Evolutionary conservation across 2,113 vertebrate genomes (phyloP).

Genomic region (Laticauda colubrina): DNA sequence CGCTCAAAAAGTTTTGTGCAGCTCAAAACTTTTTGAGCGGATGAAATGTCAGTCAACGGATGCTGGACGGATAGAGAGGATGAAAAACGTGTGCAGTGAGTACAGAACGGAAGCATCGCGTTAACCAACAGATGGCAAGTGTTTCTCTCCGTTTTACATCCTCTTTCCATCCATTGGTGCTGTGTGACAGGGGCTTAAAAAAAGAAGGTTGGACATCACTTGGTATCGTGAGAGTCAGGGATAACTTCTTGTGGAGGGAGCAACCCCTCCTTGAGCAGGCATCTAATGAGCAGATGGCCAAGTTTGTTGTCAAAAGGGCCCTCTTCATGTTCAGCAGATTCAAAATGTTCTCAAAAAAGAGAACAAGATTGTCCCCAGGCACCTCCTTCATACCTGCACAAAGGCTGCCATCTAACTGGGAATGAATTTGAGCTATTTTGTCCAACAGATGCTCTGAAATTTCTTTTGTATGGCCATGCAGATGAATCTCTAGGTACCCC

Average conservation of each 20-base stretch:
- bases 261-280: neutral
- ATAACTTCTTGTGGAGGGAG: neutral
- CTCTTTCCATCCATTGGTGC: no score
- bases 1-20: no score
- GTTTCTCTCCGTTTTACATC: no score
- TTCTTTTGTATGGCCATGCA: neutral
- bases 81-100: no score
- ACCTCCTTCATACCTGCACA: neutral
- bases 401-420: neutral
- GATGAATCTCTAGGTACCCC: neutral
- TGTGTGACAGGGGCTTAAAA: neutral
- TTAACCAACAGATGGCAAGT: no score
- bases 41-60: no score
- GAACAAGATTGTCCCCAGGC: neutral
- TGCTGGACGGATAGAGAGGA: no score
- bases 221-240: neutral
- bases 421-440: neutral
- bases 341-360: neutral
- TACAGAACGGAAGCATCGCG: no score
- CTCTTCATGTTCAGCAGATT: neutral
- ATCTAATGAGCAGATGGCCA: neutral
- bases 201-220: neutral
- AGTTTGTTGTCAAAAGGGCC: neutral
- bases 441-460: neutral
- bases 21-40: no score